phyloP scores from a whole-genome alignment of 53 echinoderm and acorn worm genomes.

The Henricia sp. region DNA sequence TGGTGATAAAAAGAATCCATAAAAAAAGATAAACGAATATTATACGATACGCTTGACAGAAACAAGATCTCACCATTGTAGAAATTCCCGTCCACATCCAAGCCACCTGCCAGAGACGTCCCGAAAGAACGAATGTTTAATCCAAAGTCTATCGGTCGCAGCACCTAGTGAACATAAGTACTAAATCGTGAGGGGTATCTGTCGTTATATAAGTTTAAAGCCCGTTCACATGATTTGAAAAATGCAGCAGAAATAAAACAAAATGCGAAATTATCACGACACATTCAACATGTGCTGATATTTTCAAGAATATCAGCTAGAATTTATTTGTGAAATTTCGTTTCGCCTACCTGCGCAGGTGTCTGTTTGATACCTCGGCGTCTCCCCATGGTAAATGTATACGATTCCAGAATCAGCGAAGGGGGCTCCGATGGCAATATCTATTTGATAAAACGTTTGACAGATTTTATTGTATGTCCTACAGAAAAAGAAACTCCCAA shows the following conservation, averaged over 20 bases:
- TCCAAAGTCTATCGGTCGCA: constrained; percentile 64
- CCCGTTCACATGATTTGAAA: background rate
- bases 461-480: too few species aligned
- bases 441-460: too few species aligned
- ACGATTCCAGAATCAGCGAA: constrained; percentile 73
- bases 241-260: too few species aligned
- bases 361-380: constrained; percentile 49
- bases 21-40: too few species aligned
- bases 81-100: constrained; percentile 83
- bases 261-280: too few species aligned
- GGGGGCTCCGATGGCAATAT: constrained; percentile 86
- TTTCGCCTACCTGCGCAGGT: constrained; percentile 65
- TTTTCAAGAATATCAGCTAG: too few species aligned
- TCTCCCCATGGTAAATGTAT: constrained; percentile 82
- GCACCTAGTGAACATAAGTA: constrained; percentile 19
- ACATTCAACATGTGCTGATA: too few species aligned
- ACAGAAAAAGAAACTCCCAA: too few species aligned
- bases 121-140: constrained; percentile 76
- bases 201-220: background rate
- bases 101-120: constrained; percentile 72
- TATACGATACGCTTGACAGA: too few species aligned
- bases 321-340: too few species aligned
- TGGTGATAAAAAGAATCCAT: too few species aligned
- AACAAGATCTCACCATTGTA: constrained; percentile 75
- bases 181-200: background rate